Evolutionary conservation across 1,140 invertebrate species (phyloP).

Genomic region (Scaptomyza hsui): DNA sequence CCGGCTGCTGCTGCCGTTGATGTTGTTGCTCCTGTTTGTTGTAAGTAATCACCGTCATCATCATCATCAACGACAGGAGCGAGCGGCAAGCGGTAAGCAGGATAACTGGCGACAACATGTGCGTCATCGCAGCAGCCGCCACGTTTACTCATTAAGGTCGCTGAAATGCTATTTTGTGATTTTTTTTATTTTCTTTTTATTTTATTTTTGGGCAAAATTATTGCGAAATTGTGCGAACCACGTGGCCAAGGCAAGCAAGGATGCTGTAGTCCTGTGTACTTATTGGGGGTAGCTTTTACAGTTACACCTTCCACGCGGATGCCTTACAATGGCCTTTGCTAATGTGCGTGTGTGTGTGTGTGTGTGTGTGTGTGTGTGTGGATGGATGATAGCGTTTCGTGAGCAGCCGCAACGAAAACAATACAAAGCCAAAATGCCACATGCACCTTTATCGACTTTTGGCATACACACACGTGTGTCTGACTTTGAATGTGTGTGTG

Average conservation of each 20-base stretch:
- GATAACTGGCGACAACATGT: constrained; percentile 80
- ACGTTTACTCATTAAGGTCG: constrained; percentile 73
- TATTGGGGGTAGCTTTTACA: constrained; percentile 69
- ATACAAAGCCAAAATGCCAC: constrained; percentile 36
- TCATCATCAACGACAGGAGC: constrained; percentile 58
- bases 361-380: constrained; percentile 10
- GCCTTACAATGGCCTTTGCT: constrained; percentile 8
- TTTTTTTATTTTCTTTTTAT: constrained; percentile 32
- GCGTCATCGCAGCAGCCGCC: constrained; percentile 69
- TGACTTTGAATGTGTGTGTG: constrained; percentile 7
- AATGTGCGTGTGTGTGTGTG: constrained; percentile 10
- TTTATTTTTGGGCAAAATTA: constrained; percentile 39
- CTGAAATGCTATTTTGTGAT: constrained; percentile 32
- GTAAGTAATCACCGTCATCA: constrained; percentile 82
- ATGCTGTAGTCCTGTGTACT: not conserved
- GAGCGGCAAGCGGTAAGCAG: constrained; percentile 49
- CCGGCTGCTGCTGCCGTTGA: constrained; percentile 46
- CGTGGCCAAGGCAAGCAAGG: constrained; percentile 33
- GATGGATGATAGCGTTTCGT: constrained; percentile 40
- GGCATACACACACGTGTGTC: constrained; percentile 7
- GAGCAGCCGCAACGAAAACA: constrained; percentile 47
- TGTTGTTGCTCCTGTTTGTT: constrained; percentile 69
- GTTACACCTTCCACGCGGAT: constrained; percentile 42
- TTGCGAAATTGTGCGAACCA: constrained; percentile 68
- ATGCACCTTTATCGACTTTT: constrained; percentile 72